Percentiles rank a stretch among this genome's conserved stretches.
phyloP scores from a whole-genome alignment of 2,888 invertebrate genomes.

The Pseudococcus longispinus region DNA sequence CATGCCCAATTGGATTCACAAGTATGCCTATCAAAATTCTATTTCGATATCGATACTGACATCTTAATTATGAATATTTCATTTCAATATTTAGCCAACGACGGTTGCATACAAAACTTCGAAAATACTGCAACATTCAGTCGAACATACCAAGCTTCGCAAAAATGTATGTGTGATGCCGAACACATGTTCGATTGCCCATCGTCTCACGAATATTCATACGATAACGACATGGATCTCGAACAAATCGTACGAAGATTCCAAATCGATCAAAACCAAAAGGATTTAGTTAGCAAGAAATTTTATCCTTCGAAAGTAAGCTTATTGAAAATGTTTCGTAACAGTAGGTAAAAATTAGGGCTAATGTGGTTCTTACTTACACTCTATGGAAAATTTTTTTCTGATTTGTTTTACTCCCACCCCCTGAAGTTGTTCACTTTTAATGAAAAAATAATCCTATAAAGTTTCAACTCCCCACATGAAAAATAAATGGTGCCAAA shows the following conservation, averaged over 20 bases:
- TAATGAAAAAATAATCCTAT: no score
- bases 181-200: constrained; percentile 95
- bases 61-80: neutral
- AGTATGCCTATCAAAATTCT: constrained; percentile 65
- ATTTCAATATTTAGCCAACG: constrained; percentile 68
- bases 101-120: constrained; percentile 89
- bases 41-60: no score
- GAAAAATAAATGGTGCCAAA: no score
- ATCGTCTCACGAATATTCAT: constrained; percentile 65
- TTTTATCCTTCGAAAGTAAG: constrained; percentile 69
- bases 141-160: constrained; percentile 87
- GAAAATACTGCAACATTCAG: constrained; percentile 96
- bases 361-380: constrained; percentile 55
- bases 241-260: constrained; percentile 45
- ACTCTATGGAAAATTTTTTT: no score
- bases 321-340: neutral
- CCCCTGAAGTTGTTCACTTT: no score
- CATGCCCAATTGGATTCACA: constrained; percentile 93
- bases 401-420: no score
- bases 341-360: neutral
- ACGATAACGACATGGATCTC: constrained; percentile 63
- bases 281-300: constrained; percentile 79
- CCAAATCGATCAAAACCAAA: constrained; percentile 68
- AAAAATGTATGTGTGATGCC: constrained; percentile 96
- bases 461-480: no score